Base-by-base conservation (phyloP, 2,113 vertebrate species). In the Pungitius pungitius region DNA sequence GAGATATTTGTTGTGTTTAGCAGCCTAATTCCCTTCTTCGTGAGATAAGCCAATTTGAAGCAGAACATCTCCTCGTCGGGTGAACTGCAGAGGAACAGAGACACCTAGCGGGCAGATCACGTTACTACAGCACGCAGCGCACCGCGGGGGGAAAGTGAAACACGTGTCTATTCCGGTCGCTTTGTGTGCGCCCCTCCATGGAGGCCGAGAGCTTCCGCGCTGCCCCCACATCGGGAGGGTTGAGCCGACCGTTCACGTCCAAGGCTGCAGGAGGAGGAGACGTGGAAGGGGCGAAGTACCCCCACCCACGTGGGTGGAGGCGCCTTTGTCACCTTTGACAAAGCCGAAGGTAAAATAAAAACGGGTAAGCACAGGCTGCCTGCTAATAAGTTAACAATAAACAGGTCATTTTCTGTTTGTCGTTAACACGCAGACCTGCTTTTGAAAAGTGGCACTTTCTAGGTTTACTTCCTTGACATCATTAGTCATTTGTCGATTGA, bases 211-310 rank as follows among this genome's bases (percentile, higher is more conserved):
- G 3, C 15, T 1, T 14, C 47, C 2, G 57, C 39, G 52, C 10
- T 91, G 7, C 6, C 82, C 26, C 33, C 33, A 35, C 33, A 35
- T 6, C 33, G 33, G 33, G 55, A 90, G 87, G 80, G 10, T 9
- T 0, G 89, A 92, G 63, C 70, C 90, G 15, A 76, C 58, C 0
- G 73, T 90, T 15, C 91, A 92, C 22, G 92, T 92, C 62, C 89
- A 89, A 6, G 88, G 68, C 17, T 8, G 37, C 24, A 89, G 77
- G 52, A 90, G 90, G 91, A 24, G 91, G 90, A 13, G 91, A 92
- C 52, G 86, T 92, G 17, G 77, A 85, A 39, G 47, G 1, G 17
- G 75, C 88, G 8, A 12, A 1, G 0, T 89, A 80, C n/a, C 10
- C 90, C 86, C 24, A 86, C 79, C 13, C 14, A 45, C 64, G n/a